Evolutionary conservation across 2,888 invertebrate genomes (phyloP).

Genomic region (Nomada ruficornis): DNA sequence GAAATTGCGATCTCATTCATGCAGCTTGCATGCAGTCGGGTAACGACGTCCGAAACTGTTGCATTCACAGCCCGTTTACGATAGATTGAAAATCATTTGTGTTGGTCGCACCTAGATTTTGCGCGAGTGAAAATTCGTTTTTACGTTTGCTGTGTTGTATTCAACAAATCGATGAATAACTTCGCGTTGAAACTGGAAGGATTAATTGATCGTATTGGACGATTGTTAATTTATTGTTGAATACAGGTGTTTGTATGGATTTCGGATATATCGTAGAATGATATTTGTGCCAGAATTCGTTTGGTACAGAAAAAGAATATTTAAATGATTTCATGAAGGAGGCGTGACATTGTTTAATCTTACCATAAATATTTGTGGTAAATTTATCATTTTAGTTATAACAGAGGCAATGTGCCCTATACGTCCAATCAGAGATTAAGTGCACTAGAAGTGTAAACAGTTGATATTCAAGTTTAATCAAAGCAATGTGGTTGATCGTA

Average conservation of each 20-base stretch:
- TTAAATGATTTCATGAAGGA: too few species aligned
- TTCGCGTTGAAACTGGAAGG: background rate
- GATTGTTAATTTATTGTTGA: background rate
- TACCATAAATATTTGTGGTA: too few species aligned
- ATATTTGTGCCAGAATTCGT: too few species aligned
- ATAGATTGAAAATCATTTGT: slow-evolving; percentile 46
- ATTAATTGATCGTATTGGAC: slow-evolving; percentile 1
- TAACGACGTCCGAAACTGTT: slow-evolving; percentile 43
- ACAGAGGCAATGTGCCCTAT: too few species aligned
- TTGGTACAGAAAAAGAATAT: too few species aligned
- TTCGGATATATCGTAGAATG: too few species aligned
- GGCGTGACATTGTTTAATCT: too few species aligned
- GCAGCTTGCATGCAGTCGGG: slow-evolving; percentile 24
- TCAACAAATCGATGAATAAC: slow-evolving; percentile 16
- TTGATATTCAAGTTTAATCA: too few species aligned
- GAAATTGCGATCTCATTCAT: slow-evolving; percentile 53
- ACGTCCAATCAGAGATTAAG: too few species aligned
- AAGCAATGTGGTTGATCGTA: too few species aligned
- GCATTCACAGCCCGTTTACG: slow-evolving; percentile 23
- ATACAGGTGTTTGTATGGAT: background rate
- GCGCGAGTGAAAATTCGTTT: slow-evolving; percentile 19
- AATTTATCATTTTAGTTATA: too few species aligned
- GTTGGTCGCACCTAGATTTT: slow-evolving; percentile 4
- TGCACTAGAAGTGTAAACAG: too few species aligned
- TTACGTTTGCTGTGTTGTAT: background rate